Evolutionary conservation across 2,888 invertebrate species (phyloP).

Genomic region (Griposia aprilina): DNA sequence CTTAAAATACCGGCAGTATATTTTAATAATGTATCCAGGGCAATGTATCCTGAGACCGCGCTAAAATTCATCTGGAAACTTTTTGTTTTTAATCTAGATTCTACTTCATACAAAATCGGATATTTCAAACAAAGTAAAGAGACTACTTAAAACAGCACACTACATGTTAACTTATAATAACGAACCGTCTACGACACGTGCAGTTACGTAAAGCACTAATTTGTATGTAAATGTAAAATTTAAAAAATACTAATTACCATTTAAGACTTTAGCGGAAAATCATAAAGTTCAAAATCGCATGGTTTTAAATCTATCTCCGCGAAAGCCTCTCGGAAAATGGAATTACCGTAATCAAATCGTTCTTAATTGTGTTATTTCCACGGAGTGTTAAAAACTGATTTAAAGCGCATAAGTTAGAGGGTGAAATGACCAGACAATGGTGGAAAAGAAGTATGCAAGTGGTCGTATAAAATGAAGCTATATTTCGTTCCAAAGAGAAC

Average conservation of each 20-base stretch:
- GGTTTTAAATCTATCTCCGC: neutral
- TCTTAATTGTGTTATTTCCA: slow-evolving; percentile 18
- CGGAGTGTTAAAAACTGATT: slow-evolving; percentile 17
- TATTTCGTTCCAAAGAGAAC: neutral
- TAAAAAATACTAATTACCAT: neutral
- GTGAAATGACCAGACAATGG: neutral
- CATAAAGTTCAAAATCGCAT: slow-evolving; percentile 10
- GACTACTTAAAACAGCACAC: slow-evolving; percentile 31
- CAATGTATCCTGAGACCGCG: too few species aligned
- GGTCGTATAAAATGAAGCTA: neutral
- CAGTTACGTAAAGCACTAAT: neutral
- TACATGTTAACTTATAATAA: neutral
- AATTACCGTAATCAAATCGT: slow-evolving; percentile 45
- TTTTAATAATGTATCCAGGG: neutral
- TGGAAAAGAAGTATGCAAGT: neutral
- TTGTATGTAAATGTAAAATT: slow-evolving; percentile 13
- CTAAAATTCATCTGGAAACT: too few species aligned
- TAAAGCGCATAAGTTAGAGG: neutral
- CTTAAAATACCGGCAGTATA: neutral
- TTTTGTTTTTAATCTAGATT: neutral
- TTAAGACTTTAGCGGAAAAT: neutral
- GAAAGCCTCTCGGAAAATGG: slow-evolving; percentile 8
- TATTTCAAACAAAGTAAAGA: slow-evolving; percentile 16
- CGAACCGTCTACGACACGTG: neutral
- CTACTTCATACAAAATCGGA: slow-evolving; percentile 1